phyloP scores from a whole-genome alignment of 2,888 invertebrate species.

The Allolobophora icterica region DNA sequence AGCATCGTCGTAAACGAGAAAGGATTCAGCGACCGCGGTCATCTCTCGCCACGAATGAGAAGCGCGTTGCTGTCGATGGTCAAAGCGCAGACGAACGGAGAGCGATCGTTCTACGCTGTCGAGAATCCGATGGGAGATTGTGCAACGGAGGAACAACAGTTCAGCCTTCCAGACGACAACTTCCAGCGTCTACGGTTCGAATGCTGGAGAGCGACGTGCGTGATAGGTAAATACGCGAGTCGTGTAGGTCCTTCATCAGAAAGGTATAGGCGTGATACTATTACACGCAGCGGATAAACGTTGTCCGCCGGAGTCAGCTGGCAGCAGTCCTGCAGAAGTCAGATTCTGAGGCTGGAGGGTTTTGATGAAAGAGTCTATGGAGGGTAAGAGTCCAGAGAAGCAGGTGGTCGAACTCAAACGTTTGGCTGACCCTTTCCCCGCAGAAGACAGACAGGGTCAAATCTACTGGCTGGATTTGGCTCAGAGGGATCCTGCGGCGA shows the following conservation, averaged over 20 bases:
- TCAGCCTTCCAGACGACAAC: not conserved
- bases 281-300: not conserved
- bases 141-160: not conserved
- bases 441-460: not conserved
- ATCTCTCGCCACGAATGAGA: conserved; percentile 7
- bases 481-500: not conserved
- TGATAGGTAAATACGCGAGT: not conserved
- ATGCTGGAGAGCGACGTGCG: not conserved
- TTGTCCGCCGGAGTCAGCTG: not conserved
- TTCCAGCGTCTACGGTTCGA: not conserved
- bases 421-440: not conserved
- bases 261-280: not conserved
- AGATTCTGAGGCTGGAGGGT: not conserved
- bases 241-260: not conserved
- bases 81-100: not conserved
- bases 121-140: not conserved
- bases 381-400: not conserved
- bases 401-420: not conserved
- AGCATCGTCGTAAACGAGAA: not conserved
- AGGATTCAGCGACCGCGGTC: not conserved
- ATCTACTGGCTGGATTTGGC: not conserved
- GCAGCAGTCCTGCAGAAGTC: not conserved
- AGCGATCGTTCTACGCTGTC: not conserved
- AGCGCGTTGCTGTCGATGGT: conserved; percentile 1
- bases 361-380: not conserved